phyloP scores from a whole-genome alignment of 37 sponge, comb jelly and placozoan species.

The Aphrocallistes beatrix region DNA sequence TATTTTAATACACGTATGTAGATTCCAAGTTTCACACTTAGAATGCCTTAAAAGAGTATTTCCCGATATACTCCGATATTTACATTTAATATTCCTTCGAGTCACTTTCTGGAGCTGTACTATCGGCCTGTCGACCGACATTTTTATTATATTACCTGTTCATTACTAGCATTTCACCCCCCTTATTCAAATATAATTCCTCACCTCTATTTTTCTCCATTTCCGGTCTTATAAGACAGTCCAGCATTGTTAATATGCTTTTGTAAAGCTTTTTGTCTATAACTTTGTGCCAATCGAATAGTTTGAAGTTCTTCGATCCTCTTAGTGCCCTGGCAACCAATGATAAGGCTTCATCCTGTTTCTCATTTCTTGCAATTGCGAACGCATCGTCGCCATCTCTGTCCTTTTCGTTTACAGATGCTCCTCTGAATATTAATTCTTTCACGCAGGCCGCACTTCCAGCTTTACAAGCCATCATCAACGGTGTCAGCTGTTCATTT shows the following conservation, averaged over 20 bases:
- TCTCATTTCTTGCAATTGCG: not conserved
- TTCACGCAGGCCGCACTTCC: not conserved
- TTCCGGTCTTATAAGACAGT: not conserved
- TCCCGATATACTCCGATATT: too few relatives aligned
- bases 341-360: not conserved
- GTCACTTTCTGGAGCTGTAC: too few relatives aligned
- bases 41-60: too few relatives aligned
- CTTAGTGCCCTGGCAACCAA: not conserved
- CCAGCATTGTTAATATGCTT: not conserved
- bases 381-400: not conserved
- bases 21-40: too few relatives aligned
- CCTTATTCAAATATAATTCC: too few relatives aligned
- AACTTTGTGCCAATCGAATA: not conserved
- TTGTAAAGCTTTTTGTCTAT: not conserved
- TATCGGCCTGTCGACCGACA: too few relatives aligned
- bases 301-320: not conserved
- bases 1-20: too few relatives aligned
- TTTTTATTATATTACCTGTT: too few relatives aligned
- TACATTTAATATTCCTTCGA: too few relatives aligned
- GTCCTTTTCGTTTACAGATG: not conserved
- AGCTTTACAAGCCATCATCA: not conserved
- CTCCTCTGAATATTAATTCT: not conserved
- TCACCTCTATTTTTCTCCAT: conserved; percentile 4
- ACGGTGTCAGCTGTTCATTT: not conserved
- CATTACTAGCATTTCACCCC: too few relatives aligned